Base-by-base conservation (phyloP, 2,888 invertebrate species). In the Formica aserva region DNA sequence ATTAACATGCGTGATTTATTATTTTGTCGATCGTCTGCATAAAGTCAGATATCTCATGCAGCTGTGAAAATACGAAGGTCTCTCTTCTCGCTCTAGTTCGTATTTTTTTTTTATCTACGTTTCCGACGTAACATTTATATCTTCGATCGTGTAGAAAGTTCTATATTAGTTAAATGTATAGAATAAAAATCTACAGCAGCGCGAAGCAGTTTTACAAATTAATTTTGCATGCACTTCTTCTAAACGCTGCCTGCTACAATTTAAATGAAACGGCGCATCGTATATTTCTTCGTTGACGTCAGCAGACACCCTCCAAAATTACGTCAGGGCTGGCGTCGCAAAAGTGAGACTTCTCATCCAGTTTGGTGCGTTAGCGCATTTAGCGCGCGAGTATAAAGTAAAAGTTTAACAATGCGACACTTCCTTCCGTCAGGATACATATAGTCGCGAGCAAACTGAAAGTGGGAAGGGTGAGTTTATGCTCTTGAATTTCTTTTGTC, bases 361-460 rank as follows among this genome's bases (percentile, higher is more conserved):
- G 41, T 57, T 78, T 57, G 78, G 55, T 77, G 69, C 77, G 77
- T 57, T 71, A 55, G 66, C 66, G 66, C 84, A 81, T 86, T 86
- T 45, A 82, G 84, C 65, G 29, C 82, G 66, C 62, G 83, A 52
- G 82, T 86, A 88, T 88, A 85, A 88, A 86, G 89, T 88, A 89
- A 89, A 89, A 89, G 86, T 89, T 89, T 83, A 76, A 86, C 88
- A 89, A 89, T 82, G 90, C 63, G 83, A 82, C 86, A 88, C 88
- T 89, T 86, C 84, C 89, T 88, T 83, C 86, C 84, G 83, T 84
- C 78, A 83, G 78, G 78, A 76, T 78, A 85, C 90, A 88, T 76
- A 82, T 77, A 65, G 65, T 41, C 66, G 55, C 77, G 80, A 26
- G 45, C 74, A 75, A 67, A 77, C 89, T 84, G 71, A 82, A 82